phyloP scores from a whole-genome alignment of 2,113 vertebrate species.

The Melanerpes formicivorus region DNA sequence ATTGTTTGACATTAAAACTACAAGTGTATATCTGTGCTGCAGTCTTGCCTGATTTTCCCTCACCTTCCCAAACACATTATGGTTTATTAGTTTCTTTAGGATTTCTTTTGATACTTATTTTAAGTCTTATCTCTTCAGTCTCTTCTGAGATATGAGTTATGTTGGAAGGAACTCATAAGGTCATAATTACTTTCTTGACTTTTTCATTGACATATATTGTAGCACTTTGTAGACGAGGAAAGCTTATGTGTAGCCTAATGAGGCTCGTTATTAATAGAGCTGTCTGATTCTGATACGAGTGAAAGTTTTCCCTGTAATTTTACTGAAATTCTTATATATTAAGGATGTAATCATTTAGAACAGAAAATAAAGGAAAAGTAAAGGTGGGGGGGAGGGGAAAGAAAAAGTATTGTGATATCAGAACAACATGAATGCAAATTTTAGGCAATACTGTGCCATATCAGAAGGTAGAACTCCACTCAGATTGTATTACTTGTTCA shows the following conservation, averaged over 20 bases:
- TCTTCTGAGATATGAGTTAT: background rate
- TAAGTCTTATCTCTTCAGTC: background rate
- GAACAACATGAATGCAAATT: background rate
- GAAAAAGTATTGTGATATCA: background rate
- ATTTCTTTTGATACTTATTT: background rate
- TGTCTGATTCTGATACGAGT: background rate
- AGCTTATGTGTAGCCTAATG: background rate
- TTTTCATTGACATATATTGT: background rate
- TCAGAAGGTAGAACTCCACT: background rate
- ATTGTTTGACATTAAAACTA: background rate
- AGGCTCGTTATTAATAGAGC: conserved; percentile 22
- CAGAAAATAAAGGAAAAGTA: background rate
- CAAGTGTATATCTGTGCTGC: background rate
- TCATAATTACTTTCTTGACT: conserved; percentile 1
- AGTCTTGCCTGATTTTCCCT: background rate
- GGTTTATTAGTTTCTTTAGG: background rate
- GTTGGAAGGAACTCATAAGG: background rate
- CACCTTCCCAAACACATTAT: rapidly evolving
- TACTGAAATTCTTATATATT: background rate
- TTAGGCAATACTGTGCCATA: background rate
- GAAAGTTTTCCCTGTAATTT: background rate
- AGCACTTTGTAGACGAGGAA: background rate
- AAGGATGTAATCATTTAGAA: background rate
- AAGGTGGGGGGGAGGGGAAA: background rate
- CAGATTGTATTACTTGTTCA: background rate